A percentile compares a stretch with the other conserved stretches of the same genome.
Conservation (phyloP, 2,797 vertebrate species). For the Sebastes elongatus region DNA sequence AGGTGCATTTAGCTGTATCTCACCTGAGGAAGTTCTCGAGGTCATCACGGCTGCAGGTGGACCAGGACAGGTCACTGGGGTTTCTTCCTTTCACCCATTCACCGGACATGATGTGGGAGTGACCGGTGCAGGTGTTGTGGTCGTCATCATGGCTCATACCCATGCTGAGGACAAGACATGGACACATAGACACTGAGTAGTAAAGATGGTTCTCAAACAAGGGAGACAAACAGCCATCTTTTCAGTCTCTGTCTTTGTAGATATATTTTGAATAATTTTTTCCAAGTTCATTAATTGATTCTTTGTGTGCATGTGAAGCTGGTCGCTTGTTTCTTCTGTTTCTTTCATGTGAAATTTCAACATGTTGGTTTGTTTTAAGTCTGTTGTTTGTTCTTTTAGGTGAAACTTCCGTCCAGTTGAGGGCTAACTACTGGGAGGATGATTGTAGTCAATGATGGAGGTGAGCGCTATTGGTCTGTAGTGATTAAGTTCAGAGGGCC, state of each 20-base stretch:
- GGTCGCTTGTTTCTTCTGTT: too few species aligned
- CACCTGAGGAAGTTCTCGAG: slow-evolving; percentile 96
- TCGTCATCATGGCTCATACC: slow-evolving; percentile 98
- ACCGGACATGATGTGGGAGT: slow-evolving; percentile 97
- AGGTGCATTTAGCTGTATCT: slow-evolving; percentile 32
- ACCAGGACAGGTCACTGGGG: slow-evolving; percentile 97
- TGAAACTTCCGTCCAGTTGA: too few species aligned
- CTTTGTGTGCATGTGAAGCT: too few species aligned
- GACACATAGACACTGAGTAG: not conserved
- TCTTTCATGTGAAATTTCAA: too few species aligned
- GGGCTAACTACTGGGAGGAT: too few species aligned
- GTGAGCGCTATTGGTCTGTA: too few species aligned
- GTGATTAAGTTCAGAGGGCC: too few species aligned
- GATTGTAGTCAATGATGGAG: too few species aligned
- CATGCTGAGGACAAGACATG: slow-evolving; percentile 81
- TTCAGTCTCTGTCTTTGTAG: not conserved
- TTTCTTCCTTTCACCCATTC: slow-evolving; percentile 98
- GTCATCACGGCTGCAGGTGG: slow-evolving; percentile 93
- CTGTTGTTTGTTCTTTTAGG: too few species aligned
- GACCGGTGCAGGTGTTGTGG: slow-evolving; percentile 88
- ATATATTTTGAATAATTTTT: not conserved
- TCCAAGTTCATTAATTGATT: too few species aligned
- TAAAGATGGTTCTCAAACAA: not conserved
- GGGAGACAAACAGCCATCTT: not conserved
- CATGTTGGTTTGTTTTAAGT: too few species aligned